Evolutionary conservation across 2,797 vertebrate species (phyloP).

Genomic region (Atherinosoma microstoma): DNA sequence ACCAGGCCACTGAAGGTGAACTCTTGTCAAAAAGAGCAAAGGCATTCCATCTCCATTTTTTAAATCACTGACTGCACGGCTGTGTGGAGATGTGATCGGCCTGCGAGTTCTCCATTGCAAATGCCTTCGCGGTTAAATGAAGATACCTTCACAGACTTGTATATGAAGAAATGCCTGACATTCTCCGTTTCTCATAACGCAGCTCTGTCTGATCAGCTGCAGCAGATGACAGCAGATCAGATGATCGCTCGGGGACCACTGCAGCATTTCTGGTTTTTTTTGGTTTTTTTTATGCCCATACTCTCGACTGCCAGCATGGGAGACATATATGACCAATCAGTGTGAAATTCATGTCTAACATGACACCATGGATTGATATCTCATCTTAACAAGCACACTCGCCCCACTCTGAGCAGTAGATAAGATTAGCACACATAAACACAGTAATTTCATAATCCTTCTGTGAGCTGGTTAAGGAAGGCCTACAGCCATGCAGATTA

Average conservation of each 20-base stretch:
- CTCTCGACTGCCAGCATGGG: constrained; percentile 29
- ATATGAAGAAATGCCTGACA: constrained; percentile 54
- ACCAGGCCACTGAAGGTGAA: constrained; percentile 44
- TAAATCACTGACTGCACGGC: constrained; percentile 39
- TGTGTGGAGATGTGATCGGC: constrained; percentile 12
- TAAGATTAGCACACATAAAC: constrained; percentile 58
- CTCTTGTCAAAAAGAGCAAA: constrained; percentile 43
- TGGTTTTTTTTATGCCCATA: constrained; percentile 15
- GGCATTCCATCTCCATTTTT: constrained; percentile 51
- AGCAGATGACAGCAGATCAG: constrained; percentile 54
- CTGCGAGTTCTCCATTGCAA: constrained; percentile 25
- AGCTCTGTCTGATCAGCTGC: constrained; percentile 40
- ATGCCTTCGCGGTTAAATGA: constrained; percentile 46
- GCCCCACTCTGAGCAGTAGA: constrained; percentile 57
- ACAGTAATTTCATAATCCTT: constrained; percentile 48
- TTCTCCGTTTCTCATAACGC: constrained; percentile 33
- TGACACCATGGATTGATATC: constrained; percentile 55
- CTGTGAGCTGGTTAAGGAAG: constrained; percentile 46
- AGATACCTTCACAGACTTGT: constrained; percentile 55
- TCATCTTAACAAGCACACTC: constrained; percentile 53
- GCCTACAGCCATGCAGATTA: constrained; percentile 38
- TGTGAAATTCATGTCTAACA: constrained; percentile 50
- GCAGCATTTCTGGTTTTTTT: constrained; percentile 19
- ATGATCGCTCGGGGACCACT: constrained; percentile 50
- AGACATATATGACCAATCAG: constrained; percentile 48